Percentiles rank a stretch among this genome's conserved stretches.
phyloP scores from a whole-genome alignment of 2,113 vertebrate genomes.

The Dasyornis broadbenti region DNA sequence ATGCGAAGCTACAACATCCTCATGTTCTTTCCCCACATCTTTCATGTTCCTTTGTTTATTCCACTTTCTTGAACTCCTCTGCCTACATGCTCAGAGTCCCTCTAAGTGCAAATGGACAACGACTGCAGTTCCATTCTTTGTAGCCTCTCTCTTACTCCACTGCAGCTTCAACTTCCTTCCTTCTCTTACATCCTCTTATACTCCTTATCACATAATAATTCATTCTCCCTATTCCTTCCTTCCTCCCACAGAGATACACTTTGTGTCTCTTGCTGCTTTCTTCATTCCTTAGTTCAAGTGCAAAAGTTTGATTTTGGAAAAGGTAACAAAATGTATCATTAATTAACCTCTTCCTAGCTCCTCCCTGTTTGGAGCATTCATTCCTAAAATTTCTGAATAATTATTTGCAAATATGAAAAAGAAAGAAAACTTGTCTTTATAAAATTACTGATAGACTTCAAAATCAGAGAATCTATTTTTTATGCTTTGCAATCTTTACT shows the following conservation, averaged over 20 bases:
- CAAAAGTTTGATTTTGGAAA: not conserved
- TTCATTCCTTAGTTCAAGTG: not conserved
- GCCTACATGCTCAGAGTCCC: not conserved
- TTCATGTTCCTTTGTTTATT: not conserved
- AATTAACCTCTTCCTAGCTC: not conserved
- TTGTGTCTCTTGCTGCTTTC: not conserved
- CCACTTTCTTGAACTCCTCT: not conserved
- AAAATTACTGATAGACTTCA: not conserved
- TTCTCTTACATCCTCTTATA: not conserved
- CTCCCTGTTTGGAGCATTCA: not conserved
- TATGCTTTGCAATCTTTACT: not conserved
- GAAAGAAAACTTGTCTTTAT: not conserved
- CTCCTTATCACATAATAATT: not conserved
- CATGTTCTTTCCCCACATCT: not conserved
- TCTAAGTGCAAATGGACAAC: not conserved
- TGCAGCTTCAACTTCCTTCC: not conserved
- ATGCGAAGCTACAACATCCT: not conserved
- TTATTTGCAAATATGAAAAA: not conserved
- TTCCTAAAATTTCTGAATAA: not conserved
- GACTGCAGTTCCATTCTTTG: not conserved
- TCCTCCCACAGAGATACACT: not conserved
- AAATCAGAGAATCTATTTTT: not conserved
- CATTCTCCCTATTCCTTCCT: not conserved
- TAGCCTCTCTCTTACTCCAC: not conserved
- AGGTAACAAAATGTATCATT: not conserved